Base-by-base conservation (phyloP, 2,888 invertebrate species). In the Achlya flavicornis region DNA sequence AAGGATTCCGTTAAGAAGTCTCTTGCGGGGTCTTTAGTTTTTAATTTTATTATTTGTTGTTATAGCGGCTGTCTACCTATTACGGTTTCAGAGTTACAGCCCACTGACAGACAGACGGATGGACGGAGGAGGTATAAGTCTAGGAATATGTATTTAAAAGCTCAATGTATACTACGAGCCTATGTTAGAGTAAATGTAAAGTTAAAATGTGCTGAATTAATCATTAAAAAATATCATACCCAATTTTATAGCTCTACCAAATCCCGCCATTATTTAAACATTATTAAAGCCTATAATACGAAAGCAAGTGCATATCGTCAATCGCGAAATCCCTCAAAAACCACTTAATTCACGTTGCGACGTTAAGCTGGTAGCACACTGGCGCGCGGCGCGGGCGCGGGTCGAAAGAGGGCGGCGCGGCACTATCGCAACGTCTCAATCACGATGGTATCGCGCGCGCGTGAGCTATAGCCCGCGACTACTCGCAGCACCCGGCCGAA, bases 401-500 rank as follows among this genome's bases (percentile, higher is more conserved):
- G 61, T 58, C 68, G 64, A 67, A 68, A 65, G 74, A 69, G 67
- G 72, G 74, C 73, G 26, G n/a, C n/a, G n/a, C n/a, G 72, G 63
- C 59, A 63, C 53, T 69, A 73, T 74, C 74, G 69, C 75, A 73
- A 80, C 72, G 77, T 68, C 77, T 80, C 77, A 80, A 78, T 81
- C 70, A 70, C 66, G 80, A 81, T 80, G 62, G 63, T 77, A 79
- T 81, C 79, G 68, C 64, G 6, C 35, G 19, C 65, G 43, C 66
- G 67, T 53, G 59, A 33, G 63, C 62, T 53, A 53, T 53, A 19
- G 53, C 19, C 53, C 53, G 53, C 53, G 53, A 32, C 38, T 46
- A 26, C 41, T 35, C 41, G 46, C 61, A 60, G n/a, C 53, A 19
- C 19, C 53, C 53, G 53, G 53, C 26, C 26, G 26, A 26, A 26